Evolutionary conservation across 1,140 invertebrate species (phyloP).

Genomic region (Heliconius himera): DNA sequence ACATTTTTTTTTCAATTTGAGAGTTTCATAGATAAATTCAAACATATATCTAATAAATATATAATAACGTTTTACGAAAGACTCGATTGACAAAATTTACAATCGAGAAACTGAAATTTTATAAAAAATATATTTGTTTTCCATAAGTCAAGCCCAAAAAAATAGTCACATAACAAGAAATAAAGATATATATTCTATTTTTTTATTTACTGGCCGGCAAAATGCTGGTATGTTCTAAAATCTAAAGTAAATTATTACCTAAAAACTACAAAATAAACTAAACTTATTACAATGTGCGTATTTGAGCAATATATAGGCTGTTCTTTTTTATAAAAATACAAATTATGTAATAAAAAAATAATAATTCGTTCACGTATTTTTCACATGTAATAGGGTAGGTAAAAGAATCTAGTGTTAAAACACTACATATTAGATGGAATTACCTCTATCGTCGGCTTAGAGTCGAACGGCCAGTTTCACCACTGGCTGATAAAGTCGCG

Average conservation of each 20-base stretch:
- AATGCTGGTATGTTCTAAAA: conserved; percentile 42
- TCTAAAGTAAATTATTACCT: conserved; percentile 19
- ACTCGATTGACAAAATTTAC: too few species aligned
- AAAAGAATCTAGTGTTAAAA: background rate
- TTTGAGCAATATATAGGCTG: background rate
- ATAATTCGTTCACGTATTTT: too few species aligned
- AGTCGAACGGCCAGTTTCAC: too few species aligned
- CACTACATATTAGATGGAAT: background rate
- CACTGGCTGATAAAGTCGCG: too few species aligned
- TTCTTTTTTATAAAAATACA: too few species aligned
- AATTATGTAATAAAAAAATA: too few species aligned
- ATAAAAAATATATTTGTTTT: background rate
- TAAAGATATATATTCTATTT: conserved; percentile 38
- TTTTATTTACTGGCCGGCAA: conserved; percentile 51
- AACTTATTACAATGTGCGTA: background rate
- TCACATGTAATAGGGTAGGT: too few species aligned
- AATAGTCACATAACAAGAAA: conserved; percentile 12
- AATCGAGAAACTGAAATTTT: too few species aligned
- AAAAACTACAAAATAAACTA: conserved; percentile 2
- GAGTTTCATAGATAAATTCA: too few species aligned
- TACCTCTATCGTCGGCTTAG: background rate
- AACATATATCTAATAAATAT: too few species aligned
- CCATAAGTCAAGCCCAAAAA: background rate
- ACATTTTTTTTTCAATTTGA: too few species aligned
- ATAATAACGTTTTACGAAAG: too few species aligned